Base-by-base conservation (phyloP, 2,888 invertebrate species). In the Horisme vitalbata region DNA sequence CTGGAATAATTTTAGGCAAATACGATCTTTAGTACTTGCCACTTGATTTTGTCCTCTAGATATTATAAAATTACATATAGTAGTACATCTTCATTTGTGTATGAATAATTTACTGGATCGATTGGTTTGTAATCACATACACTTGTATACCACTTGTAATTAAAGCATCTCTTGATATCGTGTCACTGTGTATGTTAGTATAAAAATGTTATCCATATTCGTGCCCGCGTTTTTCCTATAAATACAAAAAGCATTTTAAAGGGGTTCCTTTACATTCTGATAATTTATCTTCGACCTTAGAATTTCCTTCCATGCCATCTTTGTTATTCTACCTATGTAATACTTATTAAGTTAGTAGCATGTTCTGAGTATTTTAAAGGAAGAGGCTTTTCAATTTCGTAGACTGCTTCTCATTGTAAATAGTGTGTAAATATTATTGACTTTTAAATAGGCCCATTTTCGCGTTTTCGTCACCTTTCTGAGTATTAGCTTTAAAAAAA, bases 341-440 rank as follows among this genome's bases (percentile, higher is more conserved):
- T 23, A n/a, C n/a, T n/a, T n/a, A 32, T 20, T 36, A 30, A 35
- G 23, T 31, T 28, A 30, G 27, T 45, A 35, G 26, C 9, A 50
- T 66, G 64, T 69, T 68, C 67, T 68, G 61, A 63, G 46, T 63
- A 58, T 66, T 34, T 43, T 28, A 45, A 56, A 53, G 58, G 49
- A 68, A 69, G 75, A 74, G 73, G 75, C 75, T 76, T 73, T 66
- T 65, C 55, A 68, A 54, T 68, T 69, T 60, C 55, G 57, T 65
- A 57, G 62, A 68, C 68, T 65, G 70, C 70, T 68, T 67, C 60
- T 61, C 60, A 71, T 65, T 79, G 80, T 80, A 79, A 65, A 78
- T 76, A 77, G 55, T 36, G 63, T 74, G 70, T 72, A 73, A 67
- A 76, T 62, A 71, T 57, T 57, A 52, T 63, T 52, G 41, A 56